These are phyloP conservation scores for Anthoscopus minutus DNA, from an alignment of 2,113 vertebrate species.

Conservation along the genomic window DNA sequence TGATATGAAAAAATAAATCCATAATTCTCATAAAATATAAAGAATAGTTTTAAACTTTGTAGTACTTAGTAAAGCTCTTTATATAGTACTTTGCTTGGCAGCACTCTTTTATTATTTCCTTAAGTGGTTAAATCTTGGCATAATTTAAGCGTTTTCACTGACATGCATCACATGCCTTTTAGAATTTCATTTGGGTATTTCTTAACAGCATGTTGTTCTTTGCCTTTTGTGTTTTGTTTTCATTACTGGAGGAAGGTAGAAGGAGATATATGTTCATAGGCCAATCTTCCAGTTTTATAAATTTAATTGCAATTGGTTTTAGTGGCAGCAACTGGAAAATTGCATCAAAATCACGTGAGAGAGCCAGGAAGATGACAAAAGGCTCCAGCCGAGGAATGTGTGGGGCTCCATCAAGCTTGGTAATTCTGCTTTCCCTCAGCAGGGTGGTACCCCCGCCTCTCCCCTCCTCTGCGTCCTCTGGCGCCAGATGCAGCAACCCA, in stretches of 20 bases:
- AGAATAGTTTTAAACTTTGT: background rate
- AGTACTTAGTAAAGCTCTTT: background rate
- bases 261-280: background rate
- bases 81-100: background rate
- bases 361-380: background rate
- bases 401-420: background rate
- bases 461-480: background rate
- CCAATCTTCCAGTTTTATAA: background rate
- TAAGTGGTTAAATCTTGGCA: background rate
- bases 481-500: background rate
- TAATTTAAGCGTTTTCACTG: background rate
- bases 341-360: accelerated
- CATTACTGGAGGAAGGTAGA: background rate
- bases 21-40: background rate
- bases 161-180: background rate
- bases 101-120: background rate
- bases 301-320: background rate
- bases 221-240: background rate
- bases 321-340: background rate
- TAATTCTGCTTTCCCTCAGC: background rate
- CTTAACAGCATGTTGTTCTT: background rate
- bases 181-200: background rate
- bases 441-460: background rate
- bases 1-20: background rate
- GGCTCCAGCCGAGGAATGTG: background rate